phyloP scores from a whole-genome alignment of 2,113 vertebrate species.

The Hemiscyllium ocellatum region DNA sequence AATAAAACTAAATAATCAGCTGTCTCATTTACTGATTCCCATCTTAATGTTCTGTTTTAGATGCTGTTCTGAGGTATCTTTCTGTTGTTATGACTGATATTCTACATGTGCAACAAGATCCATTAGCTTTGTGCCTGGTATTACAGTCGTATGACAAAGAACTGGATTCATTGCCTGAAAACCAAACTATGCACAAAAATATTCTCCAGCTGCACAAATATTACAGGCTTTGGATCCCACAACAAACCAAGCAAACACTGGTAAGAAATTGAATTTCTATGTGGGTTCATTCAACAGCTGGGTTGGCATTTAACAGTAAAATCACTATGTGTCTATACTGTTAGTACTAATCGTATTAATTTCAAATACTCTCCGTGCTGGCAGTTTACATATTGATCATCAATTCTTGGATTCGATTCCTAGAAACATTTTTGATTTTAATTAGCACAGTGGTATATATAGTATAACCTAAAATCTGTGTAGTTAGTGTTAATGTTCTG shows the following conservation, averaged over 20 bases:
- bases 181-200: conserved; percentile 46
- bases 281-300: neutral
- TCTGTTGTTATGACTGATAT: conserved; percentile 70
- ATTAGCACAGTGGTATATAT: neutral
- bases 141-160: conserved; percentile 79
- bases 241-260: conserved; percentile 56
- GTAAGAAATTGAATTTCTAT: conserved; percentile 54
- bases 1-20: neutral
- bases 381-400: neutral
- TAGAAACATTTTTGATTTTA: neutral
- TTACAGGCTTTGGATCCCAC: conserved; percentile 80
- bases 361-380: neutral
- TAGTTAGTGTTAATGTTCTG: neutral
- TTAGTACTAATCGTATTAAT: neutral
- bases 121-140: conserved; percentile 77
- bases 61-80: conserved; percentile 61
- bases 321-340: neutral
- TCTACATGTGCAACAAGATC: conserved; percentile 86
- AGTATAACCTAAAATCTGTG: neutral
- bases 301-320: neutral
- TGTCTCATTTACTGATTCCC: neutral
- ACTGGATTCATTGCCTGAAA: conserved; percentile 48
- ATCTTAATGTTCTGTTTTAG: conserved; percentile 43
- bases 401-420: neutral
- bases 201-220: conserved; percentile 64